Percentiles rank a stretch among this genome's conserved stretches.
These are phyloP conservation scores for Hylia prasina DNA, from an alignment of 2,113 vertebrate species.

Conservation along the genomic window DNA sequence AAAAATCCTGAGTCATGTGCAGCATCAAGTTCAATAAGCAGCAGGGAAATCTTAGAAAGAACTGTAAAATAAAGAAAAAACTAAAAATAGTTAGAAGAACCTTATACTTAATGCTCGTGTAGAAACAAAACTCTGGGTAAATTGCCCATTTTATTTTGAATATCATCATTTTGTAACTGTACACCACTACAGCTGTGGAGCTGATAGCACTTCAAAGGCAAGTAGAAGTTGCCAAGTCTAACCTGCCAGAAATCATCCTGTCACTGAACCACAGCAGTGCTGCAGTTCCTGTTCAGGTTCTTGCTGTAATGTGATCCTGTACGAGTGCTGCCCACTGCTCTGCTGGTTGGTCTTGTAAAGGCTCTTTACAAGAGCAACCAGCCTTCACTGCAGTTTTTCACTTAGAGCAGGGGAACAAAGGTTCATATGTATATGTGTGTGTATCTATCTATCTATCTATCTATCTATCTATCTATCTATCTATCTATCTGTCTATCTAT, in stretches of 20 bases:
- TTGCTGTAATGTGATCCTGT: background rate
- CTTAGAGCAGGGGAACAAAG: background rate
- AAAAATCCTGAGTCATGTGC: background rate
- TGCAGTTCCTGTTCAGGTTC: background rate
- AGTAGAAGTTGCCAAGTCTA: background rate
- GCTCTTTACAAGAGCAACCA: background rate
- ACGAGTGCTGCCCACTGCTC: fast-evolving
- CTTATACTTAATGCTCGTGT: background rate
- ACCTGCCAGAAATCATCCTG: background rate
- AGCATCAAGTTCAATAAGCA: background rate
- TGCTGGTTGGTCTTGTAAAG: background rate
- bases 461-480: too few species aligned
- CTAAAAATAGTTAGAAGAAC: background rate
- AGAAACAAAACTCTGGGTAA: background rate
- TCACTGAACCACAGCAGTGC: background rate
- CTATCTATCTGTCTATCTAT: too few species aligned
- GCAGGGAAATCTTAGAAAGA: background rate
- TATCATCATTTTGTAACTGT: background rate
- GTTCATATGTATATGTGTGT: background rate
- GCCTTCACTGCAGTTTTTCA: background rate
- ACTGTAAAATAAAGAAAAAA: background rate
- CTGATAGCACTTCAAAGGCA: background rate
- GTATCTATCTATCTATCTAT: background rate
- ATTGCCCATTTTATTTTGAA: background rate
- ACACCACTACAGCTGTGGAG: background rate